A percentile compares a stretch with the other conserved stretches of the same genome.
phyloP scores from a whole-genome alignment of 2,797 vertebrate species.

The Tokudaia tokunoshimensis region DNA sequence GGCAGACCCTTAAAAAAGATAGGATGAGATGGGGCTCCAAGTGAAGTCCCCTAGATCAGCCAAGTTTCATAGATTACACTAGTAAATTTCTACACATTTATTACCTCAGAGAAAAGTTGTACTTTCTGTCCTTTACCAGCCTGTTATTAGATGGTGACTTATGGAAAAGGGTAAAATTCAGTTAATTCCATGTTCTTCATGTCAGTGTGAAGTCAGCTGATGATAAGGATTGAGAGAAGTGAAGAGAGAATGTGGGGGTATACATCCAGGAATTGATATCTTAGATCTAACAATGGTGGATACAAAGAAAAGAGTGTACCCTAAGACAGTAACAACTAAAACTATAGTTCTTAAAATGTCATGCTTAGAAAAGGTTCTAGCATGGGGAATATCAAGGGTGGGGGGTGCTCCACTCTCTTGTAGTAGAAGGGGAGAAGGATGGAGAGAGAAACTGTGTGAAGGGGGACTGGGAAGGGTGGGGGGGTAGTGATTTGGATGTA shows the following conservation, averaged over 20 bases:
- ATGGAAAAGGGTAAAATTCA: not conserved
- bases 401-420: too few relatives aligned
- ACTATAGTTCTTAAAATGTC: not conserved
- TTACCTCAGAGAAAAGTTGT: not conserved
- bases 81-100: not conserved
- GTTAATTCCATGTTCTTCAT: not conserved
- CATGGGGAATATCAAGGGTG: not conserved
- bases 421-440: too few relatives aligned
- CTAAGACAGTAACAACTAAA: not conserved
- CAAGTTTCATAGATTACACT: not conserved
- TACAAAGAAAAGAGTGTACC: not conserved
- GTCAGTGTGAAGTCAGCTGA: not conserved
- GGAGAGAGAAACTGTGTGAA: too few relatives aligned
- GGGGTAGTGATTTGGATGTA: too few relatives aligned
- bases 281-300: not conserved
- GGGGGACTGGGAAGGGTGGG: too few relatives aligned
- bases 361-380: not conserved
- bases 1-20: not conserved
- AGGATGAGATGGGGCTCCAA: not conserved
- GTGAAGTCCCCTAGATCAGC: not conserved
- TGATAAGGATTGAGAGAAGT: not conserved
- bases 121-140: not conserved
- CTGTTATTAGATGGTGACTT: not conserved
- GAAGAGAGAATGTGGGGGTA: not conserved
- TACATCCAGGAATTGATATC: not conserved